Evolutionary conservation across 2,797 vertebrate species (phyloP), one percentile per base, ranked within the genome.

Genomic region (Percopsis omiscomaycus): DNA sequence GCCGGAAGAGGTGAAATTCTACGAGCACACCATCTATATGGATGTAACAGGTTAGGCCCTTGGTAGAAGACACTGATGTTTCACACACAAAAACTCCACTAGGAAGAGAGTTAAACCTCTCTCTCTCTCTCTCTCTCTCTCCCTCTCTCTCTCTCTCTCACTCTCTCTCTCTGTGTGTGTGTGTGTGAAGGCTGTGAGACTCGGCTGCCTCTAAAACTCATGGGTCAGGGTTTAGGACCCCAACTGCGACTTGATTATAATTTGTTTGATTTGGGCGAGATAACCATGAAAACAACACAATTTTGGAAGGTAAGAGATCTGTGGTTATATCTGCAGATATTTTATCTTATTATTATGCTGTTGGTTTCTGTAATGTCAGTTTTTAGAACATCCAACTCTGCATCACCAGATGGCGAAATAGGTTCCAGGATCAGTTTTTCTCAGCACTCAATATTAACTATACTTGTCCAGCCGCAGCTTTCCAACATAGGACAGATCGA

Each of bases 401-500:
- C 55, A 16, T 32, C 11, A 56, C 12, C 29, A 48, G 12, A 14
- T 28, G 16, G 4, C 32, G 12, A 27, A 10, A 58, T 5, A 51
- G 22, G 13, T 11, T 61, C 30, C 4, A 42, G 29, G 0, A 14
- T 52, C 15, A 14, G 12, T 62, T 1, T 2, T 1, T 15, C 9
- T 10, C n/a, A 45, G 30, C 9, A 42, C 1, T 52, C 1, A 57
- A 46, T 5, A 8, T 13, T 29, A 5, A 11, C 29, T 16, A 10
- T 46, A 27, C 58, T 79, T n/a, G 28, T 66, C 42, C 73, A 96
- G 96, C 87, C 89, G 0, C 2, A 91, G 28, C 73, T 98, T 2
- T 82, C 75, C 9, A 98, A 98, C 90, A 87, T 75, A 69, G 94
- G 95, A n/a, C 80, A 87, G 68, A 92, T 96, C 0, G 88, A 94